Evolutionary conservation across 2,888 invertebrate species (phyloP).

Genomic region (Rhamphomyia laevipes): DNA sequence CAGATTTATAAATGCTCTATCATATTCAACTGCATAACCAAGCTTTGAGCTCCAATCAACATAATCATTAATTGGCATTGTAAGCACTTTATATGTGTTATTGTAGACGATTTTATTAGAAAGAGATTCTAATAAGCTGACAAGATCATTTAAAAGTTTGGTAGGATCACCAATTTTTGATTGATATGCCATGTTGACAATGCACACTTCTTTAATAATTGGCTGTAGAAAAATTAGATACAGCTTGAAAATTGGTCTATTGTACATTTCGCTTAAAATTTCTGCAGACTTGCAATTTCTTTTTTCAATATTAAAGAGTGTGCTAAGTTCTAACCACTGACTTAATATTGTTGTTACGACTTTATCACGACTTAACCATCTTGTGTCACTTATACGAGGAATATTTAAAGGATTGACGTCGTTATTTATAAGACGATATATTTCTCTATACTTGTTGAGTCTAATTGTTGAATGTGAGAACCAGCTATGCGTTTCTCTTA

Average conservation of each 20-base stretch:
- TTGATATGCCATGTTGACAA: constrained; percentile 17
- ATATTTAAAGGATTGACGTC: constrained; percentile 18
- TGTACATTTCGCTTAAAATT: background rate
- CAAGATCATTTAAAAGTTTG: constrained; percentile 11
- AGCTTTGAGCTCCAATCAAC: no score
- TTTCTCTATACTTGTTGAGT: constrained; percentile 14
- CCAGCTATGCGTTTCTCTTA: constrained; percentile 14
- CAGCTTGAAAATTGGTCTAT: no score
- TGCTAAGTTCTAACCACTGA: background rate
- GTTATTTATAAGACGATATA: constrained; percentile 17
- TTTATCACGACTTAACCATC: constrained; percentile 20
- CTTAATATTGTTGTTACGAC: background rate
- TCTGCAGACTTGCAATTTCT: background rate
- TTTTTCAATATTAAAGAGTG: background rate
- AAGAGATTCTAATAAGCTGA: background rate
- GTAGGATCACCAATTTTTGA: constrained; percentile 13
- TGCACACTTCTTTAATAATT: constrained; percentile 17
- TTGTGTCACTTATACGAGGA: constrained; percentile 13
- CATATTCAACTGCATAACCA: no score
- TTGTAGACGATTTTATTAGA: no score
- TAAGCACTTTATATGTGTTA: no score
- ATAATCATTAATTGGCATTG: no score
- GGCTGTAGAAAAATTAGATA: constrained; percentile 13
- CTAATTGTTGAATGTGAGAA: background rate
- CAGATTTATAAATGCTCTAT: no score